phyloP scores from a whole-genome alignment of 23 tunicate species.

The Oikopleura dioica region DNA sequence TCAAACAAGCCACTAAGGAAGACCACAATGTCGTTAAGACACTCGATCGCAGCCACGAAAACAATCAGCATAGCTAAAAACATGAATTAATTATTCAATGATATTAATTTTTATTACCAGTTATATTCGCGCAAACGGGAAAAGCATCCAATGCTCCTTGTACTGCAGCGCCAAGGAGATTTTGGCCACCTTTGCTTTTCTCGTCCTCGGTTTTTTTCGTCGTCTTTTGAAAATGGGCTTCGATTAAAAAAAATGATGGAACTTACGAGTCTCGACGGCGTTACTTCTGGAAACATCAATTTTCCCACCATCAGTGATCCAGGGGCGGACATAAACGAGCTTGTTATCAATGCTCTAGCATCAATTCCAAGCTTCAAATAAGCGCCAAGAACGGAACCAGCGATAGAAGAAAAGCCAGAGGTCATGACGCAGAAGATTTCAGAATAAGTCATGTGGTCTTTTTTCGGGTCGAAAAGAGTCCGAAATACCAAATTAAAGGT shows the following conservation, averaged over 20 bases:
- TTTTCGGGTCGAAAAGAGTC: too few relatives aligned
- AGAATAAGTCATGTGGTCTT: slow-evolving; percentile 15
- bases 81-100: too few relatives aligned
- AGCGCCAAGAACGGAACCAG: slow-evolving; percentile 23
- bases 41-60: not conserved
- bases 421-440: slow-evolving; percentile 22
- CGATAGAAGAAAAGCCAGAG: slow-evolving; percentile 26
- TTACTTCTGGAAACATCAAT: slow-evolving; percentile 48
- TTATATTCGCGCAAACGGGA: not conserved
- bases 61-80: not conserved
- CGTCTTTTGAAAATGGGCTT: too few relatives aligned
- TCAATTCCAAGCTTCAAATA: slow-evolving; percentile 19
- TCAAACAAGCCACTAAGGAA: too few relatives aligned
- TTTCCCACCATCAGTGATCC: slow-evolving; percentile 63
- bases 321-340: slow-evolving; percentile 87
- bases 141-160: not conserved
- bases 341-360: slow-evolving; percentile 54
- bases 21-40: not conserved
- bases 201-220: too few relatives aligned
- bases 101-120: too few relatives aligned
- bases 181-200: not conserved
- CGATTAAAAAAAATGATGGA: too few relatives aligned
- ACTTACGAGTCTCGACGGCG: too few relatives aligned
- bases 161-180: not conserved
- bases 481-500: too few relatives aligned